Evolutionary conservation across 2,113 vertebrate genomes (phyloP).

Genomic region (Xiphias gladius): DNA sequence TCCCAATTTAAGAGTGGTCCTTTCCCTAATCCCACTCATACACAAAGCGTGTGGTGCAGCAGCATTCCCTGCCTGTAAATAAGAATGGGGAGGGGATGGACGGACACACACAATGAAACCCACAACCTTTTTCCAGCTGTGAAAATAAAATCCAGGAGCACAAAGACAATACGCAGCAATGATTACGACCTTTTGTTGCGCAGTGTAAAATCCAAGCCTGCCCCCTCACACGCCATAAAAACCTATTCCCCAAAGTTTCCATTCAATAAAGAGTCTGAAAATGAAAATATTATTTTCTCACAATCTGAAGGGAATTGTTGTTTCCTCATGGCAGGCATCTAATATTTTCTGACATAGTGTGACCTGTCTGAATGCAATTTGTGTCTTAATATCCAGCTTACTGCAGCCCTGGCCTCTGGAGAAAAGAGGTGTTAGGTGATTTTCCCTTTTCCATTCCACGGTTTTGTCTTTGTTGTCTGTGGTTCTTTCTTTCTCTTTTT

Average conservation of each 20-base stretch:
- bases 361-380: slow-evolving; percentile 99
- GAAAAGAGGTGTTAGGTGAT: slow-evolving; percentile 82
- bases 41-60: slow-evolving; percentile 22
- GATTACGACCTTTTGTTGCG: slow-evolving; percentile 91
- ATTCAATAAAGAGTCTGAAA: slow-evolving; percentile 97
- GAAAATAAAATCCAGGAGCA: slow-evolving; percentile 93
- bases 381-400: slow-evolving; percentile 99
- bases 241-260: slow-evolving; percentile 97
- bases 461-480: slow-evolving; percentile 42
- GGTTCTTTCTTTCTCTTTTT: slow-evolving; percentile 27
- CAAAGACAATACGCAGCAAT: slow-evolving; percentile 88
- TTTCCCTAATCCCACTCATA: slow-evolving; percentile 42
- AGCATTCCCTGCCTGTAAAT: slow-evolving; percentile 36
- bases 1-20: slow-evolving; percentile 4
- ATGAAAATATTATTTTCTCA: slow-evolving; percentile 99
- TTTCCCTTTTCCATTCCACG: slow-evolving; percentile 61
- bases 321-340: slow-evolving; percentile 96
- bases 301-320: slow-evolving; percentile 99
- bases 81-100: slow-evolving; percentile 5
- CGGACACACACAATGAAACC: slow-evolving; percentile 57
- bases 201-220: slow-evolving; percentile 86
- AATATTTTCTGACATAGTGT: slow-evolving; percentile 98
- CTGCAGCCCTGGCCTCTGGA: slow-evolving; percentile 89
- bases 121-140: slow-evolving; percentile 88
- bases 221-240: slow-evolving; percentile 89